These are phyloP conservation scores for Strix uralensis DNA, from an alignment of 2,113 vertebrate genomes.

Conservation along the genomic window DNA sequence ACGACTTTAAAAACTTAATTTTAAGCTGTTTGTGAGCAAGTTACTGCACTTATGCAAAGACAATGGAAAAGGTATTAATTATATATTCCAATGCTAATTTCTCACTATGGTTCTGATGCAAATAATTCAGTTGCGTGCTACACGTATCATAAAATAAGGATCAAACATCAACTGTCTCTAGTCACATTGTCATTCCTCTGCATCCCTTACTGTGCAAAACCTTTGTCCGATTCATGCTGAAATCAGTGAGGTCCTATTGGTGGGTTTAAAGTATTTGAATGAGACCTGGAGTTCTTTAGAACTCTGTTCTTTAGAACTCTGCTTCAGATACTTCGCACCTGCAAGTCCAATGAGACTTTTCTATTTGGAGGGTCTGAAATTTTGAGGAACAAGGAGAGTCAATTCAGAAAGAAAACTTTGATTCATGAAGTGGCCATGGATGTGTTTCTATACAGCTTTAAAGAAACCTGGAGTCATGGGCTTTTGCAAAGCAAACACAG, in stretches of 20 bases:
- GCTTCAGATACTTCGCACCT: neutral
- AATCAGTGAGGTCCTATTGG: neutral
- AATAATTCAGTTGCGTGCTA: neutral
- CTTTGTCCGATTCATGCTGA: neutral
- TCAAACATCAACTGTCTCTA: neutral
- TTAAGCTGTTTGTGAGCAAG: neutral
- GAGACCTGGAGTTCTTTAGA: neutral
- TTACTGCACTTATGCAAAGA: neutral
- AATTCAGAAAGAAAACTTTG: neutral
- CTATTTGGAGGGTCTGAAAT: neutral
- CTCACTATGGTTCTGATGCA: neutral
- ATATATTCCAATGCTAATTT: neutral
- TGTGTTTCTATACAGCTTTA: neutral
- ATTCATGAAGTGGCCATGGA: neutral
- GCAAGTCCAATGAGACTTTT: neutral
- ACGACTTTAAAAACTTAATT: neutral
- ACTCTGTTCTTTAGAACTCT: neutral
- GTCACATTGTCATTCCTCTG: neutral
- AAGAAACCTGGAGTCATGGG: accelerated
- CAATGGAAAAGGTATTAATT: neutral
- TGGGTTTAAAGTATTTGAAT: neutral
- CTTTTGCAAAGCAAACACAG: neutral
- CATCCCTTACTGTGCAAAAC: neutral
- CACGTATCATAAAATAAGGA: neutral
- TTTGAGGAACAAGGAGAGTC: neutral